Evolutionary conservation across 2,113 vertebrate species (phyloP).

Genomic region (Semicossyphus pulcher): DNA sequence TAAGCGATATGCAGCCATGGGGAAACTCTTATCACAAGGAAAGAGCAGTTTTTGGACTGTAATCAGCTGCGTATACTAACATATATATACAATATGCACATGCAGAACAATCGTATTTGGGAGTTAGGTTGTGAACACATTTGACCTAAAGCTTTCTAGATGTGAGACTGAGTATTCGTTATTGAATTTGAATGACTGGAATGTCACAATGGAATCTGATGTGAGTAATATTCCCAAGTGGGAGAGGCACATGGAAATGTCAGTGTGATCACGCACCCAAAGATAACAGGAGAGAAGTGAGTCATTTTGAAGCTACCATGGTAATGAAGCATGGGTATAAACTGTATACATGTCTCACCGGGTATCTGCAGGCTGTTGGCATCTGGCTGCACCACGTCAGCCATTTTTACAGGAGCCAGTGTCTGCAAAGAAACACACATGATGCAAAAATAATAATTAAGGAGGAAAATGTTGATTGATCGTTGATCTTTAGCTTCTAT

Average conservation of each 20-base stretch:
- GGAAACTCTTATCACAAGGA: no score
- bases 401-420: constrained; percentile 81
- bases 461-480: no score
- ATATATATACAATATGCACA: no score
- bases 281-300: constrained; percentile 40
- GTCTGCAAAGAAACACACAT: constrained; percentile 47
- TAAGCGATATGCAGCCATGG: no score
- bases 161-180: constrained; percentile 19
- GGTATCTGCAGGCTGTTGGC: constrained; percentile 74
- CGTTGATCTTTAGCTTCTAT: no score
- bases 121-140: not conserved
- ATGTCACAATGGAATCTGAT: constrained; percentile 64
- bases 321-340: not conserved
- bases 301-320: constrained; percentile 21
- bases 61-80: no score
- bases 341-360: constrained; percentile 66
- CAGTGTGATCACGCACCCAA: constrained; percentile 33
- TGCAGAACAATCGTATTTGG: no score
- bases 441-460: not conserved
- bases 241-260: constrained; percentile 58
- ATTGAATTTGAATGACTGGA: constrained; percentile 64
- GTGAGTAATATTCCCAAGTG: constrained; percentile 47
- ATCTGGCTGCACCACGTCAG: constrained; percentile 73
- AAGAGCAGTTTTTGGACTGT: no score
- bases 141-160: not conserved